Base-by-base conservation (phyloP, 2,797 vertebrate genomes). In the Betta splendens region DNA sequence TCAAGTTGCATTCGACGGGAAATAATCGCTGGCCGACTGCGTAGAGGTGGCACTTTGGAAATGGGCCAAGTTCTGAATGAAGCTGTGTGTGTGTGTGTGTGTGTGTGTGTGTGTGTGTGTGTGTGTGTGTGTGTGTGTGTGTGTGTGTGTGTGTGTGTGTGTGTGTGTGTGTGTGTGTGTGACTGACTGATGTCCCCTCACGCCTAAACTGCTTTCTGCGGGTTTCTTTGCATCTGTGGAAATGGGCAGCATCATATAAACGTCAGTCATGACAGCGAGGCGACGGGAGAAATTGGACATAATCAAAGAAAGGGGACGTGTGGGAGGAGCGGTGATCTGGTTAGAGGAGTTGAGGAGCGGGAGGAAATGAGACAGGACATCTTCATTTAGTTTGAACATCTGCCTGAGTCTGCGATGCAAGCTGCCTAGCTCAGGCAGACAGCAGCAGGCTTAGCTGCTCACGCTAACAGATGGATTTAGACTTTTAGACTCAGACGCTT, bases 231-330 rank as follows among this genome's bases (percentile, higher is more conserved):
- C 48, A 62, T 37, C 49, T 47, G 52, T 74, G 80, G 83, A 75
- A 88, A 87, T 86, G 81, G 64, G 75, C 74, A 25, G 65, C 85
- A 83, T 86, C 75, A 63, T 72, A 86, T 88, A 83, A 84, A 86
- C 83, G 80, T 74, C 81, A 80, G 36, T 56, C 26, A 31, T 69
- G 81, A 59, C 40, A 21, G 18, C 29, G 33, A 45, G 62, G 44
- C 69, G 25, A 48, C 31, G 48, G 42, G 57, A 64, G 45, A 72
- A 71, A 70, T 73, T 53, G 63, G 54, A 77, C 56, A 29, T 52
- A 57, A 64, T 16, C 12, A 5, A 35, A 17, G 22, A 29, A 36
- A n/a, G n/a, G 22, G 48, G 26, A 15, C 1, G 16, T 7, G 4
- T 12, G 26, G 40, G 37, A 7, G 31, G 6, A 42, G 53, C n/a